Percentiles rank a stretch among this genome's conserved stretches.
Conservation (phyloP, 2,888 invertebrate genomes). For the Napeogenes inachia region DNA sequence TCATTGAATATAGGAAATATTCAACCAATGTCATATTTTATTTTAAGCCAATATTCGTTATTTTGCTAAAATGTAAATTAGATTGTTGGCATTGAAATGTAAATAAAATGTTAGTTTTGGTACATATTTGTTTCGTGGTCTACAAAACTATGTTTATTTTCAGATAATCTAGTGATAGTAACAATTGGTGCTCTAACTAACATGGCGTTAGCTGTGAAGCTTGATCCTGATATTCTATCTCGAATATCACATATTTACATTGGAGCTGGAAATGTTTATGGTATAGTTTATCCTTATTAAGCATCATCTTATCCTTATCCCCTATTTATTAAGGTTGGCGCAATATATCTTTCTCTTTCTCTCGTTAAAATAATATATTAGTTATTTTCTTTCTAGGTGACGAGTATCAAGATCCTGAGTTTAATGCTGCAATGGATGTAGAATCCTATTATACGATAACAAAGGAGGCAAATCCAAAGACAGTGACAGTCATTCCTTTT, state of each 20-base stretch:
- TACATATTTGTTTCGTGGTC: no score
- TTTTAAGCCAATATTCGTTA: no score
- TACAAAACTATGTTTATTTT: slow-evolving; percentile 34
- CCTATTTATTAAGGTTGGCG: background rate
- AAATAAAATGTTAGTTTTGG: background rate
- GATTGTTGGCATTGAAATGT: no score
- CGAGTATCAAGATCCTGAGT: slow-evolving; percentile 45
- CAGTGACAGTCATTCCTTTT: slow-evolving; percentile 58
- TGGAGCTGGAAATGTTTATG: slow-evolving; percentile 87
- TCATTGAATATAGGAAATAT: no score
- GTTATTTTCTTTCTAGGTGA: slow-evolving; percentile 40
- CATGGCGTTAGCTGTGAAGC: slow-evolving; percentile 83
- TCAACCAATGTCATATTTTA: no score
- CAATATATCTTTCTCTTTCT: no score
- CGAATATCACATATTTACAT: slow-evolving; percentile 83
- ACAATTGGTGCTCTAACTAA: slow-evolving; percentile 88
- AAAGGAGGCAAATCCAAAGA: slow-evolving; percentile 49
- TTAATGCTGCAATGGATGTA: slow-evolving; percentile 59
- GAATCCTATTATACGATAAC: slow-evolving; percentile 58
- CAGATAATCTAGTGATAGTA: slow-evolving; percentile 79
- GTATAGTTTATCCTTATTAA: slow-evolving; percentile 58
- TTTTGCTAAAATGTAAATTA: no score
- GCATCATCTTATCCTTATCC: no score
- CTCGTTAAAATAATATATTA: background rate
- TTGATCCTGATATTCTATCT: slow-evolving; percentile 80